Conservation (phyloP, 2,888 invertebrate species). For the Camponotus fellah region DNA sequence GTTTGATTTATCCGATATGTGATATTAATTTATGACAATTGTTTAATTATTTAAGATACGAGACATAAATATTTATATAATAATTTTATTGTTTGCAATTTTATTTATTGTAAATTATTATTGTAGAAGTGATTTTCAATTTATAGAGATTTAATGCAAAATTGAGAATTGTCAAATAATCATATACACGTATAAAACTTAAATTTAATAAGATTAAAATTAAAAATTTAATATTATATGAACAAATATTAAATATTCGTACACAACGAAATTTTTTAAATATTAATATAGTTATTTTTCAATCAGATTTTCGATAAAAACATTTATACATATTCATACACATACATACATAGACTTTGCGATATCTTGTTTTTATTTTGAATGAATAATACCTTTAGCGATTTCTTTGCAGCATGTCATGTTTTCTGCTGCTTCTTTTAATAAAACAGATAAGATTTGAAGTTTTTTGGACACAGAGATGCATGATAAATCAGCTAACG, state of each 20-base stretch:
- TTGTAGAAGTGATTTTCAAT: neutral
- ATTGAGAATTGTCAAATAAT: neutral
- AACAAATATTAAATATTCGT: no score
- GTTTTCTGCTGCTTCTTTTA: conserved; percentile 52
- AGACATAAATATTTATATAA: conserved; percentile 9
- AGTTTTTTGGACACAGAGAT: conserved; percentile 32
- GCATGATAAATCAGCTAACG: conserved; percentile 14
- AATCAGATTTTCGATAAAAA: neutral
- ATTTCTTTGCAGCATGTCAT: conserved; percentile 5
- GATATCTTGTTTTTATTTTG: neutral
- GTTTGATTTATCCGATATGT: neutral
- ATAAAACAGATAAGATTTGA: conserved; percentile 42
- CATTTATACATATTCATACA: neutral
- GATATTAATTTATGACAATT: neutral
- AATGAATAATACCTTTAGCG: conserved; percentile 48
- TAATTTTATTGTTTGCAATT: neutral
- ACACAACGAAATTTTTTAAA: no score
- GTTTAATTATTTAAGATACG: conserved; percentile 24
- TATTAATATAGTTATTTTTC: neutral
- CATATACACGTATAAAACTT: neutral
- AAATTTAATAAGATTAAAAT: neutral
- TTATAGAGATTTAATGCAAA: neutral
- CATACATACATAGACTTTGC: neutral
- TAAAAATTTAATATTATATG: neutral
- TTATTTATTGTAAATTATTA: neutral